Percentiles rank a stretch among this genome's conserved stretches.
These are phyloP conservation scores for Whitmania pigra DNA, from an alignment of 1,140 invertebrate genomes.

Conservation along the genomic window DNA sequence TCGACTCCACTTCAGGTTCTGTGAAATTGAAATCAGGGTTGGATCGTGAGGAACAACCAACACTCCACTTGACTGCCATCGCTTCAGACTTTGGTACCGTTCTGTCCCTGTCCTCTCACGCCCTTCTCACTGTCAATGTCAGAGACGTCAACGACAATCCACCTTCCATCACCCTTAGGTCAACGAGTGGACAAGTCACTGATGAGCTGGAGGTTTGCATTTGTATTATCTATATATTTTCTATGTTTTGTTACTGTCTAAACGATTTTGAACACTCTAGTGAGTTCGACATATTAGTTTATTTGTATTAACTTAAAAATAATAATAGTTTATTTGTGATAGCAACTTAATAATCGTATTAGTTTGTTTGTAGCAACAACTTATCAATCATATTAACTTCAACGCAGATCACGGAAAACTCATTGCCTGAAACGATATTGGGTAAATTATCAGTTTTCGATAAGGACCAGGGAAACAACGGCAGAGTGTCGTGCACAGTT, in stretches of 20 bases:
- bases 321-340: no score
- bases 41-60: neutral
- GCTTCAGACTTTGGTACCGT: neutral
- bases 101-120: no score
- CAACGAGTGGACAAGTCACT: no score
- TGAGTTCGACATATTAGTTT: no score
- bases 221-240: no score
- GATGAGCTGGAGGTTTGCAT: no score
- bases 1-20: neutral
- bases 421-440: neutral
- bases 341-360: no score
- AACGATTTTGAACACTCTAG: no score
- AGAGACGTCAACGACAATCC: constrained; percentile 14
- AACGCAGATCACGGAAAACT: neutral
- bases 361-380: neutral
- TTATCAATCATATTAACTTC: neutral
- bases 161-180: neutral
- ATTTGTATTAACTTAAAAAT: neutral
- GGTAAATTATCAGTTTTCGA: neutral
- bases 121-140: neutral
- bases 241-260: no score
- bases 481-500: neutral
- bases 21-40: neutral
- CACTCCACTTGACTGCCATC: neutral
- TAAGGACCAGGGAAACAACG: constrained; percentile 1